Evolutionary conservation across 2,888 invertebrate genomes (phyloP), one percentile per base, ranked within the genome.

Genomic region (Lepidochrysops patricia): DNA sequence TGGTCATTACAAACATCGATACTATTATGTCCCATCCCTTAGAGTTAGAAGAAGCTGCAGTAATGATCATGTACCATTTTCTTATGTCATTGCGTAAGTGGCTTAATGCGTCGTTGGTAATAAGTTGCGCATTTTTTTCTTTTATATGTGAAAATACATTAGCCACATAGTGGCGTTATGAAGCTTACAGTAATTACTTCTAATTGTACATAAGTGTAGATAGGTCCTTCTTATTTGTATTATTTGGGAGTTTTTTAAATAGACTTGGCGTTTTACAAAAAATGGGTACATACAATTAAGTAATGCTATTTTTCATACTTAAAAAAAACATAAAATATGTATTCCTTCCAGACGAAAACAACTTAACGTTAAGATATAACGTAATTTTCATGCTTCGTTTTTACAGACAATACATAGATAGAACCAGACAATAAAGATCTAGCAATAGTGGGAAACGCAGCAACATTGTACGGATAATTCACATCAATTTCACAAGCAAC

Each of bases 11-110:
- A 27, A 50, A 15, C 27, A 52, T 52, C 9, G 27, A 52, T 12
- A 32, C n/a, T n/a, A n/a, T 4, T 25, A 15, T 9, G 25, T 1
- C 32, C 29, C 54, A 4, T 19, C 54, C 32, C 54, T 54, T 9
- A 19, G 26, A 13, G 54, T 54, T 32, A 54, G 54, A 32, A 29
- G 52, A 52, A 15, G 15, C 27, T 13, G 26, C 52, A 5, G 32
- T 54, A 54, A 54, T 32, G 32, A 32, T 54, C 32, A 32, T 54
- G 54, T 19, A 12, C 52, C 13, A 64, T 63, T 63, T 63, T 61
- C 58, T 57, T 60, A 52, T 61, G 58, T 61, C 48, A 61, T 64
- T 63, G 61, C 61, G 58, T 64, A 61, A 60, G 60, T 59, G 49
- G 57, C 48, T 58, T 58, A 62, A 62, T 56, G 61, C 63, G 57